Percentiles rank a stretch among this genome's conserved stretches.
These are phyloP conservation scores for Rhodinocichla rosea DNA, from an alignment of 2,113 vertebrate species.

Conservation along the genomic window DNA sequence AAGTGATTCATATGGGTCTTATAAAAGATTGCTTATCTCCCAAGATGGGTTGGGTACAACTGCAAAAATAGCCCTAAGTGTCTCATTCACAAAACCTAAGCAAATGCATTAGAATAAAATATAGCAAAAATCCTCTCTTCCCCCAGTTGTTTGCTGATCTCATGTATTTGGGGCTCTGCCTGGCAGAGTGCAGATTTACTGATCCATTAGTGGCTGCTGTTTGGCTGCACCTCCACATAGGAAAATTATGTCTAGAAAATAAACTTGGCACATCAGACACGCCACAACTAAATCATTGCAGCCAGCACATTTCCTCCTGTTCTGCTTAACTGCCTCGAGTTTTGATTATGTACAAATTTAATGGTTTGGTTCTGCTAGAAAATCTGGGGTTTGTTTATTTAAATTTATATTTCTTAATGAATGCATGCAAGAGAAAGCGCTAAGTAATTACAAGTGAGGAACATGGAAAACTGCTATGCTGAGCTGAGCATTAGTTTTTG, in stretches of 20 bases:
- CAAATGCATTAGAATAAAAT: not conserved
- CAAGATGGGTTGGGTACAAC: not conserved
- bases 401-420: not conserved
- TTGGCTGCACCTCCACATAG: constrained; percentile 5
- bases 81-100: not conserved
- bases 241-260: constrained; percentile 13
- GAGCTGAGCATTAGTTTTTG: not conserved
- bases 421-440: not conserved
- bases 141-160: not conserved
- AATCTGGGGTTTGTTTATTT: not conserved
- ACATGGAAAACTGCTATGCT: not conserved
- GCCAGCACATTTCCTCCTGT: not conserved
- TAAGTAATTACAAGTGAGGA: not conserved
- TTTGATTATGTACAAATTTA: not conserved
- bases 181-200: constrained; percentile 26
- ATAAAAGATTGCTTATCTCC: not conserved
- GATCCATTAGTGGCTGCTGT: constrained; percentile 28
- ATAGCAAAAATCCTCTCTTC: not conserved
- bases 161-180: not conserved
- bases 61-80: not conserved
- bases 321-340: not conserved
- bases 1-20: not conserved
- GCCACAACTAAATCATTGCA: constrained; percentile 1
- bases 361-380: not conserved
- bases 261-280: not conserved